These are phyloP conservation scores for Merluccius polli DNA, from an alignment of 2,797 vertebrate species.

Conservation along the genomic window DNA sequence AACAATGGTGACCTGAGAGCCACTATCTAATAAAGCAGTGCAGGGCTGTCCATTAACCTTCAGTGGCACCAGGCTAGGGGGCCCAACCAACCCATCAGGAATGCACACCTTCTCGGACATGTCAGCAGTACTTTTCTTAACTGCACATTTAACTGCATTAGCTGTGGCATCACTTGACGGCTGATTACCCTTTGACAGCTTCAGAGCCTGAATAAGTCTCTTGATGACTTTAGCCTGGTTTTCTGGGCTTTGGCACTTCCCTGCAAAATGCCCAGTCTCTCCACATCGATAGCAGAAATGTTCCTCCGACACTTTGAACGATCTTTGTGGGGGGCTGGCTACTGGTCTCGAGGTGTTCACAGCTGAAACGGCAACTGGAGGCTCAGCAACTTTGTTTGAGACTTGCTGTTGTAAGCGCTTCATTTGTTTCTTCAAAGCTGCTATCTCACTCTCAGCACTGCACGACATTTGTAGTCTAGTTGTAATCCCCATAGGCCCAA, in stretches of 20 bases:
- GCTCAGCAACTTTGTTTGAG: not conserved
- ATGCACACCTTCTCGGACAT: not conserved
- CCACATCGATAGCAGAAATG: not conserved
- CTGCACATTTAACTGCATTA: not conserved
- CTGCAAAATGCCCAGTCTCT: conserved; percentile 1
- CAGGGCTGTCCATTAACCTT: not conserved
- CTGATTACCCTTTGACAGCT: not conserved
- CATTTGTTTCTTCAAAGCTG: conserved; percentile 4
- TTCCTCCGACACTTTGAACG: not conserved
- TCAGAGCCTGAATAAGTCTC: not conserved
- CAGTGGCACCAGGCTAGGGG: not conserved
- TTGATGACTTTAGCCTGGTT: not conserved
- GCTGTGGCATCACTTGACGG: not conserved
- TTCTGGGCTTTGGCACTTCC: not conserved
- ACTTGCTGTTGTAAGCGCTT: not conserved
- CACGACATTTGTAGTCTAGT: too few relatives aligned
- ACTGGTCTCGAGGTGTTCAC: not conserved
- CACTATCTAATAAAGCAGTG: conserved; percentile 22
- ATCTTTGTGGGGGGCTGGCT: not conserved
- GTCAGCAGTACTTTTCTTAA: not conserved
- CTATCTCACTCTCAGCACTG: too few relatives aligned
- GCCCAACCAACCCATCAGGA: not conserved
- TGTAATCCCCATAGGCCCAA: too few relatives aligned
- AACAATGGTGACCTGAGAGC: conserved; percentile 40
- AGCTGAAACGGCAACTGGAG: not conserved